phyloP scores from a whole-genome alignment of 2,888 invertebrate genomes.

The Thereva unica region DNA sequence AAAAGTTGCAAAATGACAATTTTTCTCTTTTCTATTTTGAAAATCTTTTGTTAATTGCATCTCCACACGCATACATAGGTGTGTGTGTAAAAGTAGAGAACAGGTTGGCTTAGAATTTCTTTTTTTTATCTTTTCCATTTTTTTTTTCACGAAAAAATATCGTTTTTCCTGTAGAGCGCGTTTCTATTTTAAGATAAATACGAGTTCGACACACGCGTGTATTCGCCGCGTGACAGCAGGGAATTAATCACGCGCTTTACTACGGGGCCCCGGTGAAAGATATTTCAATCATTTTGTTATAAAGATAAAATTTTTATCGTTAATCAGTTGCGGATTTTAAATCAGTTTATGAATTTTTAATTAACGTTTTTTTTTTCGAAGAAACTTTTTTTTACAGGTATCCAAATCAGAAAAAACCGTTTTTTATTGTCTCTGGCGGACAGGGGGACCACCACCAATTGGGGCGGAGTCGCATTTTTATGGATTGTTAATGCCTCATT shows the following conservation, averaged over 20 bases:
- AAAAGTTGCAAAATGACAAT: neutral
- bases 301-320: slow-evolving; percentile 19
- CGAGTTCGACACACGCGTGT: neutral
- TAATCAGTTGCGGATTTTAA: slow-evolving; percentile 11
- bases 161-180: neutral
- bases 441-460: too few relatives aligned
- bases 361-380: too few relatives aligned
- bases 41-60: neutral
- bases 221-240: slow-evolving; percentile 4
- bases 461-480: too few relatives aligned
- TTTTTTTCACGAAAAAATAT: neutral
- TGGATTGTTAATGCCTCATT: too few relatives aligned
- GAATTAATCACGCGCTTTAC: slow-evolving; percentile 25
- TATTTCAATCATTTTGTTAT: slow-evolving; percentile 21
- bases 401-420: too few relatives aligned
- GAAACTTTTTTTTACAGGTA: too few relatives aligned
- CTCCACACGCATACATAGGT: too few relatives aligned
- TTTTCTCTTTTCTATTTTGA: neutral
- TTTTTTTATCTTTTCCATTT: slow-evolving; percentile 1
- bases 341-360: too few relatives aligned
- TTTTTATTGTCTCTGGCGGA: too few relatives aligned
- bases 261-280: slow-evolving; percentile 1
- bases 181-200: neutral
- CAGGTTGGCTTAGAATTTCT: too few relatives aligned
- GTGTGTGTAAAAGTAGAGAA: too few relatives aligned